These are phyloP conservation scores for Stegodyphus mimosarum DNA, from an alignment of 1,140 invertebrate species.

Conservation along the genomic window DNA sequence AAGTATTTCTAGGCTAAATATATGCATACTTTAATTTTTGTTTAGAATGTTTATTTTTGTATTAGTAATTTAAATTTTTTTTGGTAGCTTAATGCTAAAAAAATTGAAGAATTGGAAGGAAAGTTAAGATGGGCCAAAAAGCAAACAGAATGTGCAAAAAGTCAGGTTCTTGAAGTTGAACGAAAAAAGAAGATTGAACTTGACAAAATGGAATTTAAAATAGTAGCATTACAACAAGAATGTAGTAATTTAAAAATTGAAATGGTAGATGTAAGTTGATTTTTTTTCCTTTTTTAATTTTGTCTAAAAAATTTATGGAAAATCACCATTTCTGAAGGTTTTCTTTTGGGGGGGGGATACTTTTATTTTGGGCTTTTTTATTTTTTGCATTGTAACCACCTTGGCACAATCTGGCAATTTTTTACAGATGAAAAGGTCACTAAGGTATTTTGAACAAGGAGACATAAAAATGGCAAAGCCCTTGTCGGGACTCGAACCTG, in stretches of 20 bases:
- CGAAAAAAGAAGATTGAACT: conserved; percentile 20
- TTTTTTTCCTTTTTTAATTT: neutral
- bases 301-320: neutral
- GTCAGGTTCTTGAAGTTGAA: conserved; percentile 13
- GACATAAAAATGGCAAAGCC: no score
- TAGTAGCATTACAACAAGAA: conserved; percentile 41
- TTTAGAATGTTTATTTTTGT: no score
- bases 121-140: conserved; percentile 33
- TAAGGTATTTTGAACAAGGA: no score
- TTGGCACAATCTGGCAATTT: no score
- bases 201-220: conserved; percentile 19
- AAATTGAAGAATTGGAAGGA: conserved; percentile 23
- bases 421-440: no score
- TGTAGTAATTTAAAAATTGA: conserved; percentile 45
- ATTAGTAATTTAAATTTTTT: neutral
- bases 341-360: no score
- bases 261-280: conserved; percentile 30
- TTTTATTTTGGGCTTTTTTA: no score
- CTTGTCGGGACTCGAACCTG: no score
- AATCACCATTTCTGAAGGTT: no score
- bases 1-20: no score
- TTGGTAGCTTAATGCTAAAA: conserved; percentile 23
- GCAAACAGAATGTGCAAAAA: conserved; percentile 3
- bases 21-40: no score
- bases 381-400: no score